Percentiles rank a stretch among this genome's conserved stretches.
These are phyloP conservation scores for Macrosoma leucophasiata DNA, from an alignment of 2,888 invertebrate genomes.

Conservation along the genomic window DNA sequence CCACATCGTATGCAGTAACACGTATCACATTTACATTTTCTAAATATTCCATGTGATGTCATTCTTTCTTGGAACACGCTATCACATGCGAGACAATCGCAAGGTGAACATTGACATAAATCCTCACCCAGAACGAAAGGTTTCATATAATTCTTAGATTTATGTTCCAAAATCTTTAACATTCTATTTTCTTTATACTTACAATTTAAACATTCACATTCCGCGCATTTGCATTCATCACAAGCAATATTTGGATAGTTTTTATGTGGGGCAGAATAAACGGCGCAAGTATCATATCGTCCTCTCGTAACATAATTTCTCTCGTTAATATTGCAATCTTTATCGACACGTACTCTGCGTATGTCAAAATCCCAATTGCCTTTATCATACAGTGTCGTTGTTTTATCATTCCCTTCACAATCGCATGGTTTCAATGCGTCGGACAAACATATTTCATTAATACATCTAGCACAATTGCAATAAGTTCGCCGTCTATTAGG, in stretches of 20 bases:
- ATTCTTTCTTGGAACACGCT: constrained; percentile 21
- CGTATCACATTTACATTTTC: constrained; percentile 26
- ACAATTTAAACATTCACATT: constrained; percentile 40
- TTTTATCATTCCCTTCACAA: constrained; percentile 35
- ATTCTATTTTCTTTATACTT: constrained; percentile 25
- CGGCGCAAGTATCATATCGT: constrained; percentile 31
- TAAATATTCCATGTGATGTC: constrained; percentile 3
- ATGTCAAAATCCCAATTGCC: constrained; percentile 42
- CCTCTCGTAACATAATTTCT: constrained; percentile 9
- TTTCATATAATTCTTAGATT: constrained; percentile 1
- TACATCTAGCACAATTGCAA: constrained; percentile 40
- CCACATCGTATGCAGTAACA: constrained; percentile 28
- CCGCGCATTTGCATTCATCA: constrained; percentile 28
- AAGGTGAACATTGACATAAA: constrained; percentile 29
- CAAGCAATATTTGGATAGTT: constrained; percentile 19
- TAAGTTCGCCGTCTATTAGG: too few relatives aligned
- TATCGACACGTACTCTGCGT: constrained; percentile 27
- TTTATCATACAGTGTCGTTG: constrained; percentile 39
- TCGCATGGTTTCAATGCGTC: constrained; percentile 34
- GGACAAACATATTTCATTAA: constrained; percentile 35
- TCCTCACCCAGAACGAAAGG: constrained; percentile 4
- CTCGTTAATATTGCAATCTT: constrained; percentile 8
- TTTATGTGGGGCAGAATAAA: constrained; percentile 33
- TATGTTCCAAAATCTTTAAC: constrained; percentile 6
- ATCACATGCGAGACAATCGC: constrained; percentile 32